Conservation (phyloP, 2,113 vertebrate species). For the Columbina picui region DNA sequence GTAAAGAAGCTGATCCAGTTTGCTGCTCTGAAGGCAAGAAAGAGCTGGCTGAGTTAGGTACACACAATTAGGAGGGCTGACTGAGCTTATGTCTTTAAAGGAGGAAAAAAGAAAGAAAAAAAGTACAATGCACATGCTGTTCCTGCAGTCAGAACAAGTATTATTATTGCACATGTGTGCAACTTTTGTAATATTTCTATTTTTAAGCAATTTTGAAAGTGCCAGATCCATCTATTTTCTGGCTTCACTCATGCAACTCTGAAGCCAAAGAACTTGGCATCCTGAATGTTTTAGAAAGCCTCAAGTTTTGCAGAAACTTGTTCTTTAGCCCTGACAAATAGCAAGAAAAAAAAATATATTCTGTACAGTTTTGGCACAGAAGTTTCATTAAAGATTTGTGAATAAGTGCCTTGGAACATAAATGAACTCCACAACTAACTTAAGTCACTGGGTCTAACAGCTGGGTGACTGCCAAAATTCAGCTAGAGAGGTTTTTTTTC, state of each 20-base stretch:
- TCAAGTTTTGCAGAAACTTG: not conserved
- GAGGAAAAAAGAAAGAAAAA: not conserved
- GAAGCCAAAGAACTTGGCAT: slow-evolving; percentile 39
- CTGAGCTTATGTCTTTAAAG: not conserved
- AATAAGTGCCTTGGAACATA: slow-evolving; percentile 1
- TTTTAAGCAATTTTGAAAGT: slow-evolving; percentile 59
- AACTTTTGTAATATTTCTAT: slow-evolving; percentile 54
- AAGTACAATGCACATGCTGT: not conserved
- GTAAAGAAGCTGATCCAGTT: not conserved
- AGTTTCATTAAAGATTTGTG: slow-evolving; percentile 27
- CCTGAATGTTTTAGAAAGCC: not conserved
- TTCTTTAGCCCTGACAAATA: slow-evolving; percentile 11
- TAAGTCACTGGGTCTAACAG: not conserved
- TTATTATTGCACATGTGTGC: slow-evolving; percentile 46
- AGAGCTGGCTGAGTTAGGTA: not conserved
- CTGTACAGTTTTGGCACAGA: not conserved
- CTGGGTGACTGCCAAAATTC: not conserved
- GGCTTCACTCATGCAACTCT: not conserved
- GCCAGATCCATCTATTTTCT: slow-evolving; percentile 52
- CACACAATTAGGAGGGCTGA: not conserved
- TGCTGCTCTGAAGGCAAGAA: not conserved
- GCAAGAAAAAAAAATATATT: slow-evolving; percentile 14
- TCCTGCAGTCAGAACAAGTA: not conserved
- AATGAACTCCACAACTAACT: not conserved
- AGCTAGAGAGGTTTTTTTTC: not conserved